A percentile compares a stretch with the other conserved stretches of the same genome.
phyloP scores from a whole-genome alignment of 2,888 invertebrate genomes.

The Scaptomyza flava region DNA sequence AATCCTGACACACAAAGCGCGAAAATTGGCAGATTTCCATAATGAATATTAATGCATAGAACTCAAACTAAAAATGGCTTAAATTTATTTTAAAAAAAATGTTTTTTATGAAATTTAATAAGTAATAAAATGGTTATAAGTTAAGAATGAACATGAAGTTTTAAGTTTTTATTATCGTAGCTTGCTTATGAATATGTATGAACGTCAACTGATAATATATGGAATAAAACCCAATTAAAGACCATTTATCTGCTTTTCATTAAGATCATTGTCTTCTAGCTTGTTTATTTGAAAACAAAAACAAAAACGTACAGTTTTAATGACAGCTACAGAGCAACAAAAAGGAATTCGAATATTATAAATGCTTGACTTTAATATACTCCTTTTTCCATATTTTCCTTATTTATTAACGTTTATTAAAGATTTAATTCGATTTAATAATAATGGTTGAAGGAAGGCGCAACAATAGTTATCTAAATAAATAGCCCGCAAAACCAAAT shows the following conservation, averaged over 20 bases:
- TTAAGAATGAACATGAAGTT: neutral
- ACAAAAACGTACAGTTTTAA: conserved; percentile 43
- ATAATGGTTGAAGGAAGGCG: too few species aligned
- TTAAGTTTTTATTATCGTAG: conserved; percentile 1
- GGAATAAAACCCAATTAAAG: neutral
- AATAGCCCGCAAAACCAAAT: too few species aligned
- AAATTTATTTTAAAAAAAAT: neutral
- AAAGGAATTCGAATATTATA: neutral
- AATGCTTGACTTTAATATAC: neutral
- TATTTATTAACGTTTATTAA: too few species aligned
- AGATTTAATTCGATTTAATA: too few species aligned
- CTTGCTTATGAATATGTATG: neutral
- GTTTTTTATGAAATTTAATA: neutral
- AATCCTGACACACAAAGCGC: conserved; percentile 14
- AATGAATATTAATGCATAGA: conserved; percentile 38
- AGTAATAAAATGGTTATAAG: neutral
- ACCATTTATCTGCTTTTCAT: conserved; percentile 9
- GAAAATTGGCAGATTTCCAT: conserved; percentile 44
- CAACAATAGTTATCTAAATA: too few species aligned
- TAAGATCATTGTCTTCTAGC: conserved; percentile 39
- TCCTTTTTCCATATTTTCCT: neutral
- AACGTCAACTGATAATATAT: neutral
- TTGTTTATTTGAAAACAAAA: conserved; percentile 36
- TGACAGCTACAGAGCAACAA: conserved; percentile 44
- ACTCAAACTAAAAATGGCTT: conserved; percentile 3